Base-by-base conservation (phyloP, 2,888 invertebrate genomes). In the Catocala nupta region DNA sequence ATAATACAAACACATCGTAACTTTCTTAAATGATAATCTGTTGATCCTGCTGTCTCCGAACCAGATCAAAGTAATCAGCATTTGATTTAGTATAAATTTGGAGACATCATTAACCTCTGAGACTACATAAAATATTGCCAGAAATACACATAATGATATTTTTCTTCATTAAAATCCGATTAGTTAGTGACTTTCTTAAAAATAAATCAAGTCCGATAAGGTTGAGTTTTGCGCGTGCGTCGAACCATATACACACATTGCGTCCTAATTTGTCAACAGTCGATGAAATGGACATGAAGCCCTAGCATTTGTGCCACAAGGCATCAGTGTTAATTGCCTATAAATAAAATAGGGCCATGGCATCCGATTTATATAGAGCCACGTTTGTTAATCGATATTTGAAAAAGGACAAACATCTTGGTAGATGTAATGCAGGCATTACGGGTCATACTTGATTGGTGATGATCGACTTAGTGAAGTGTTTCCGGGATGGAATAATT, bases 191-290 rank as follows among this genome's bases (percentile, higher is more conserved):
- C 36, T 39, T 39, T 39, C 36, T 39, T 39, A 7, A 39, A 39
- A 39, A 39, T 1, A 39, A 39, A 49, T 49, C 34, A 12, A n/a
- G 36, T 33, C 5, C 7, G 12, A 45, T 12, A 45, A 45, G 47
- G 47, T 47, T 8, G 47, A 16, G 9, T 16, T 11, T 47, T 72
- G 63, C 56, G 57, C 55, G 55, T 64, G 65, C 50, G 55, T 45
- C 48, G 55, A 51, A 33, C 53, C 51, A n/a, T 5, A 57, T 75
- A 71, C 69, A 68, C 78, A 78, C 74, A 69, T 70, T 73, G 68
- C 74, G 73, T 78, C 77, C 69, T 72, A 74, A 83, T 85, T 86
- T 89, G 89, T 90, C 90, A 90, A 86, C 89, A 88, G 86, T 85
- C 88, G 84, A 90, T 90, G 87, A 90, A 89, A 89, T 81, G 78